These are phyloP conservation scores for Seriola aureovittata DNA, from an alignment of 2,113 vertebrate genomes.

Conservation along the genomic window DNA sequence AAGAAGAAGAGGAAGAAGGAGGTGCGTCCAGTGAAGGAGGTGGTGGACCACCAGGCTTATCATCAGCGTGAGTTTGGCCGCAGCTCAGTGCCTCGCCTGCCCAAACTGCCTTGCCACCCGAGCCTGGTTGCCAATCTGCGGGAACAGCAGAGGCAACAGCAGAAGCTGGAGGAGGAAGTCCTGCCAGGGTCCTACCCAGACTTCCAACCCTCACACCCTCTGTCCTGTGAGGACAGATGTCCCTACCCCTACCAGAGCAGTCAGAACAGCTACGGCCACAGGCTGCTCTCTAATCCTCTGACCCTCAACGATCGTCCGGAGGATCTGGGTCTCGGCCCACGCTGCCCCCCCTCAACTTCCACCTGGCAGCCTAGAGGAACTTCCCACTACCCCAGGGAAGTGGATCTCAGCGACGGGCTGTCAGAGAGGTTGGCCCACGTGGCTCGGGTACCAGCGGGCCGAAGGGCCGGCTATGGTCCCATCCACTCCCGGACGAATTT, in stretches of 20 bases:
- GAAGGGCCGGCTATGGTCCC: conserved; percentile 83
- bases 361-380: conserved; percentile 69
- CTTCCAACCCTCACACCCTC: conserved; percentile 55
- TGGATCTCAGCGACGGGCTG: conserved; percentile 40
- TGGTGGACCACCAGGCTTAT: conserved; percentile 60
- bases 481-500: conserved; percentile 94
- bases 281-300: conserved; percentile 82
- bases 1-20: conserved; percentile 92
- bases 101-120: conserved; percentile 88
- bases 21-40: conserved; percentile 60
- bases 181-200: conserved; percentile 82
- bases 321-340: conserved; percentile 61
- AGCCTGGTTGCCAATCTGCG: conserved; percentile 87
- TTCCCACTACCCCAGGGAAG: conserved; percentile 42
- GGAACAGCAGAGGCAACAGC: conserved; percentile 69
- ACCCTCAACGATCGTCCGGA: conserved; percentile 77
- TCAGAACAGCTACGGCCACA: conserved; percentile 66
- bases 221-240: conserved; percentile 66
- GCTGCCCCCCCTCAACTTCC: conserved; percentile 38
- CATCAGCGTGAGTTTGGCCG: conserved; percentile 63
- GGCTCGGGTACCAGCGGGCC: conserved; percentile 81
- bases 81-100: conserved; percentile 90
- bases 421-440: conserved; percentile 64
- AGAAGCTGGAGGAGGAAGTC: conserved; percentile 80
- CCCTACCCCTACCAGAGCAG: conserved; percentile 52